Base-by-base conservation (phyloP, 2,113 vertebrate species). In the Leptobrachium ailaonicum region DNA sequence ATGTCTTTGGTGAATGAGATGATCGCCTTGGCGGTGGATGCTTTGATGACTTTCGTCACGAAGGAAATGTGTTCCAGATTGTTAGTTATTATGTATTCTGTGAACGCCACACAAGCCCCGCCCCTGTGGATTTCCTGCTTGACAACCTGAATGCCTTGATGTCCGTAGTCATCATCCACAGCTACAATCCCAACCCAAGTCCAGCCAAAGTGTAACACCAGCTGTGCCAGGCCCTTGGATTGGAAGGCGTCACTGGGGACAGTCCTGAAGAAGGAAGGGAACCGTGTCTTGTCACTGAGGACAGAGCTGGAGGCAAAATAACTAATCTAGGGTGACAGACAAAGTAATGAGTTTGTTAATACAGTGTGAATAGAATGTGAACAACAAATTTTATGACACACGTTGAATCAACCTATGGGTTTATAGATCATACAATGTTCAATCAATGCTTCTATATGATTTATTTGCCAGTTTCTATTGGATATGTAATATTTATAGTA, bases 251-350 rank as follows among this genome's bases (percentile, higher is more conserved):
- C 72, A 62, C 76, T 58, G 40, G 45, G 42, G n/a, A 71, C 62
- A 0, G 13, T 40, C 4, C 0, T 0, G 1, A 73, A 68, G 41
- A 82, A 82, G 45, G 70, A 82, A 0, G 0, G 70, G n/a, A 44
- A 73, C 41, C 0, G 0, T 4, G 20, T 44, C 0, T 0, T 2
- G 7, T 50, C 1, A 8, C 94, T 96, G 83, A 98, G 94, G 10
- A 44, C 40, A 40, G 72, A 11, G 12, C 58, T 74, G n/a, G 72
- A 44, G 4, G 72, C 56, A 20, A 62, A 60, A 14, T 74, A 58
- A n/a, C 72, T 74, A 62, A 74, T 74, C 72, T 74, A 43, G 32
- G 2, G 6, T 20, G 5, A 66, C 20, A 40, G 4, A 41, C 2
- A 66, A 66, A 1, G 20, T n/a, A n/a, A n/a, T 32, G 20, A 1